Evolutionary conservation across 2,113 vertebrate species (phyloP).

Genomic region (Pristiophorus japonicus): DNA sequence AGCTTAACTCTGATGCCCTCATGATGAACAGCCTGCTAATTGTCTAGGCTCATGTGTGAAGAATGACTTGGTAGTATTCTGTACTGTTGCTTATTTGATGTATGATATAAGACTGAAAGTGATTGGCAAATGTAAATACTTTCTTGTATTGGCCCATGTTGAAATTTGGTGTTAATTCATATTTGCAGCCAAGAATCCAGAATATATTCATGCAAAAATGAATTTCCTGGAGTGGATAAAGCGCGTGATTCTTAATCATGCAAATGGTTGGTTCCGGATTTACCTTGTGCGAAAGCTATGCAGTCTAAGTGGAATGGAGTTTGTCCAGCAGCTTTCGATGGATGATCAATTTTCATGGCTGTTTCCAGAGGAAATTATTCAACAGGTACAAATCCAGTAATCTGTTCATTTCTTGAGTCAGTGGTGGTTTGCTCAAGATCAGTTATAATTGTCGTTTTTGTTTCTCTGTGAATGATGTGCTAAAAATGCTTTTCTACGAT

Average conservation of each 20-base stretch:
- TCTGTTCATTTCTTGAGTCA: not conserved
- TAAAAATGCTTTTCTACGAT: not conserved
- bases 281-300: constrained; percentile 75
- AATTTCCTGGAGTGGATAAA: constrained; percentile 53
- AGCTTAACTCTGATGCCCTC: not conserved
- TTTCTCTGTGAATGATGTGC: not conserved
- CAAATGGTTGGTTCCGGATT: constrained; percentile 74
- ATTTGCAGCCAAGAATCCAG: not conserved
- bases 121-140: not conserved
- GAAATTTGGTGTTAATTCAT: not conserved
- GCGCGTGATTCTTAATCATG: constrained; percentile 51
- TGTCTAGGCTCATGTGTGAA: not conserved
- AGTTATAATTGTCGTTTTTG: not conserved
- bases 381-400: constrained; percentile 58
- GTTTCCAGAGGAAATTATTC: constrained; percentile 66
- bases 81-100: not conserved
- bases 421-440: not conserved
- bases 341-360: constrained; percentile 60
- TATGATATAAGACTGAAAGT: not conserved
- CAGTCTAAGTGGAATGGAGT: constrained; percentile 67
- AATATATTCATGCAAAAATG: not conserved
- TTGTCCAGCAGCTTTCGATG: constrained; percentile 62
- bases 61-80: too few species aligned
- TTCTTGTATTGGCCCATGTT: not conserved
- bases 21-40: not conserved